Evolutionary conservation across 2,113 vertebrate species (phyloP), one percentile per base, ranked within the genome.

Genomic region (Amphilophus citrinellus): DNA sequence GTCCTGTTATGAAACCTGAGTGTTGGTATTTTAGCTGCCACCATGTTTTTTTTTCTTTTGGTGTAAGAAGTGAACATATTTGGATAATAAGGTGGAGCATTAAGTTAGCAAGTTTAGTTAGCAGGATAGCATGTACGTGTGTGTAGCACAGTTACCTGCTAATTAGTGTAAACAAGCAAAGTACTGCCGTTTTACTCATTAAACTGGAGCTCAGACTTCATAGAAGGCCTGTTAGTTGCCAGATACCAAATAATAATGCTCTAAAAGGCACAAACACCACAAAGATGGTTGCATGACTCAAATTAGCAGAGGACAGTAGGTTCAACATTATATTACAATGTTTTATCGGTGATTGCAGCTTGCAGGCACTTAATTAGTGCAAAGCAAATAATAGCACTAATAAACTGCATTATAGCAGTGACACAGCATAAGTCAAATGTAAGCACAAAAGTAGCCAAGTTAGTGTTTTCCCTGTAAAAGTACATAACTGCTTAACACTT

Each of bases 401-500:
- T 8, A 37, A 37, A 8, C 35, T 37, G 35, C 22, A 10, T 68
- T 50, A 68, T 27, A 68, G 65, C 14, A 27, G 39, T 27, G 65
- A 68, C 39, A 27, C 22, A 68, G 65, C 5, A 10, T 4, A 44
- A 27, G 9, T 68, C 22, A 68, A 47, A 68, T 47, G 39, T 18
- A 68, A 17, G 39, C 39, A 66, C n/a, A 17, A 44, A 50, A 44
- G 47, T 50, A 50, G 13, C 6, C 2, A 7, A 24, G 13, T 2
- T 66, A 66, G 24, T 47, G 63, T 66, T 66, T 44, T 44, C 63
- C 37, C 42, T 37, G 37, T 44, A 44, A 2, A 66, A 44, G 11
- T 0, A 65, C 1, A 2, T 65, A 7, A 9, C 2, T 0, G 11
- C 0, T 42, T 44, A 66, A 66, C 13, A 0, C 37, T 66, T 66